phyloP scores from a whole-genome alignment of 2,113 vertebrate species.

The Speoplatyrhinus poulsoni region DNA sequence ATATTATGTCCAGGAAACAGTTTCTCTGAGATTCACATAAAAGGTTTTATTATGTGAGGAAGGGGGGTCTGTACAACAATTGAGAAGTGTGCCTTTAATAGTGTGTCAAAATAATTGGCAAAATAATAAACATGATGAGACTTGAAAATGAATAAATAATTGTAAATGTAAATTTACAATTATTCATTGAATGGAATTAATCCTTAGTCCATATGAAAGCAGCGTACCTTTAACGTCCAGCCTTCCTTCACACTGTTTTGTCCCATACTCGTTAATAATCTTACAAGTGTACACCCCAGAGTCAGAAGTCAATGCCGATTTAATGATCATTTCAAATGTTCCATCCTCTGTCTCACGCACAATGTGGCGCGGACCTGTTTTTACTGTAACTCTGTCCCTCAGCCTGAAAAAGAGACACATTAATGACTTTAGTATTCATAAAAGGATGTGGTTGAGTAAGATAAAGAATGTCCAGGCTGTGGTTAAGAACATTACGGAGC shows the following conservation, averaged over 20 bases:
- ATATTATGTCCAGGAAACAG: neutral
- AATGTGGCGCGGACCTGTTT: constrained; percentile 80
- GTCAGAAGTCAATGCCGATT: constrained; percentile 79
- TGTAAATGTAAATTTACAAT: too few relatives aligned
- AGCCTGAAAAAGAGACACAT: constrained; percentile 76
- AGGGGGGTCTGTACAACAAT: neutral
- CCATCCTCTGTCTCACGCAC: constrained; percentile 81
- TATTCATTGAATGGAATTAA: neutral
- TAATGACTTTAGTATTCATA: too few relatives aligned
- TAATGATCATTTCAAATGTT: constrained; percentile 84
- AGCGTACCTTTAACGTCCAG: constrained; percentile 92
- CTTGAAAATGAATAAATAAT: too few relatives aligned
- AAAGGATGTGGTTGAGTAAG: neutral
- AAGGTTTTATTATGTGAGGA: too few relatives aligned
- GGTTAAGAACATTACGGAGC: neutral
- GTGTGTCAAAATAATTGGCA: too few relatives aligned
- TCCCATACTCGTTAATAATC: constrained; percentile 96
- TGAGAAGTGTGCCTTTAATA: too few relatives aligned
- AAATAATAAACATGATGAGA: too few relatives aligned
- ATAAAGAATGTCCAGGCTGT: neutral
- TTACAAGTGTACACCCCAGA: constrained; percentile 93
- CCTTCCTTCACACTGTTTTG: constrained; percentile 90
- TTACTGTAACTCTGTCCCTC: constrained; percentile 91
- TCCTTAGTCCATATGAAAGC: neutral
- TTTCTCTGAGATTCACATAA: too few relatives aligned